phyloP scores from a whole-genome alignment of 2,113 vertebrate genomes.

The Poeciliopsis turrubarensis region DNA sequence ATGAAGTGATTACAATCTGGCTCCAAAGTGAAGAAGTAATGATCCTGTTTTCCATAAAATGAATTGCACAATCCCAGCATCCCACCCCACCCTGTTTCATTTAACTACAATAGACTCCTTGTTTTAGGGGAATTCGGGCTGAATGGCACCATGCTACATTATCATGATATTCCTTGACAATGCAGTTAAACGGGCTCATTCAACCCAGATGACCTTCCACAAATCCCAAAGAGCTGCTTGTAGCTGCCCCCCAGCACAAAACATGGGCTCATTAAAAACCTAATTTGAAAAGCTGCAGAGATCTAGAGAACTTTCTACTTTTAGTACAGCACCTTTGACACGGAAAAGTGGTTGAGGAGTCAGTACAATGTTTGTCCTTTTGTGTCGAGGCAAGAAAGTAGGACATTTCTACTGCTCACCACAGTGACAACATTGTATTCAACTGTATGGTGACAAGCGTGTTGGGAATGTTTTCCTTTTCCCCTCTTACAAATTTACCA shows the following conservation, averaged over 20 bases:
- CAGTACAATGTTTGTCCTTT: constrained; percentile 69
- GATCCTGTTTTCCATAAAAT: constrained; percentile 68
- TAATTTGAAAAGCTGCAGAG: constrained; percentile 67
- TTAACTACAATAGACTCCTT: constrained; percentile 76
- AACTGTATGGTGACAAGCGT: constrained; percentile 43
- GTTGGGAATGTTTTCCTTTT: constrained; percentile 24
- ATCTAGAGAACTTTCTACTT: constrained; percentile 69
- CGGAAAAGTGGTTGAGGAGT: constrained; percentile 53
- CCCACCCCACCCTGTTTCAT: constrained; percentile 65
- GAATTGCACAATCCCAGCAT: constrained; percentile 63
- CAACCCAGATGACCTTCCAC: constrained; percentile 73
- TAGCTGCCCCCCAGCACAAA: constrained; percentile 66
- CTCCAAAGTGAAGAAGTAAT: constrained; percentile 51
- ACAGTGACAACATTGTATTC: constrained; percentile 70
- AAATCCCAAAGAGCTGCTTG: constrained; percentile 71
- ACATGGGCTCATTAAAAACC: constrained; percentile 76
- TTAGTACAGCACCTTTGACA: constrained; percentile 72
- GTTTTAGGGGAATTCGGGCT: constrained; percentile 69
- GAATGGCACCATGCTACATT: constrained; percentile 75
- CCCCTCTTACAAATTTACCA: constrained; percentile 6
- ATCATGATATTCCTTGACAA: constrained; percentile 77
- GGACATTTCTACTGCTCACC: constrained; percentile 59
- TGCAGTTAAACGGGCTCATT: constrained; percentile 71
- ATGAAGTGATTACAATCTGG: constrained; percentile 36
- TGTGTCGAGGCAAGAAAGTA: constrained; percentile 68